Evolutionary conservation across 2,888 invertebrate genomes (phyloP), one percentile per base, ranked within the genome.

Genomic region (Byasa hedistus): DNA sequence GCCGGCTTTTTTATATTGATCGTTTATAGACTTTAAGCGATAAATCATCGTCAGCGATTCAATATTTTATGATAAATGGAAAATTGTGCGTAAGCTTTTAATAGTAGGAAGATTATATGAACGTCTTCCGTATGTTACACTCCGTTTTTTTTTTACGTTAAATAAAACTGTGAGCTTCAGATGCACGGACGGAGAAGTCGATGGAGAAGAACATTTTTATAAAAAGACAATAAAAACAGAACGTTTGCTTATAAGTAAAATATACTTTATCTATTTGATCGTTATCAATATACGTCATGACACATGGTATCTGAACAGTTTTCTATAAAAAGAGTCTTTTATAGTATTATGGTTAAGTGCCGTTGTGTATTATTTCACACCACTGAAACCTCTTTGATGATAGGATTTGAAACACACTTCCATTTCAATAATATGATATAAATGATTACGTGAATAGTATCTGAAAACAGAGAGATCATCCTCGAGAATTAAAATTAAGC

Each of bases 31-130:
- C 75, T 75, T 72, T 68, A 59, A 59, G 69, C 73, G 73, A 83
- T 88, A 86, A 85, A 87, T 88, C 85, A 82, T 86, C 82, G 81
- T 83, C 32, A 61, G 71, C 69, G 67, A 73, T 74, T 74, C 73
- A 76, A 72, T 70, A 67, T 69, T 68, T 71, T 71, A 73, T 73
- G 72, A 75, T 75, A 69, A 73, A 74, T 75, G 69, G 69, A 66
- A 69, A 65, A 69, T 68, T 69, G 68, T 71, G 69, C 70, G 65
- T 61, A 61, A 65, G 52, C 52, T 69, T 66, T 72, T 66, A 70
- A 62, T 69, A 68, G 66, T 44, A 69, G 70, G 54, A 64, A 65
- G 61, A 70, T 71, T 70, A 70, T 72, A 68, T 73, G 66, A 64
- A 69, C 66, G 68, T 39, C 55, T 22, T 39, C 44, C 59, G 55